phyloP scores from a whole-genome alignment of 2,888 invertebrate genomes.

The Pachymerium ferrugineum region DNA sequence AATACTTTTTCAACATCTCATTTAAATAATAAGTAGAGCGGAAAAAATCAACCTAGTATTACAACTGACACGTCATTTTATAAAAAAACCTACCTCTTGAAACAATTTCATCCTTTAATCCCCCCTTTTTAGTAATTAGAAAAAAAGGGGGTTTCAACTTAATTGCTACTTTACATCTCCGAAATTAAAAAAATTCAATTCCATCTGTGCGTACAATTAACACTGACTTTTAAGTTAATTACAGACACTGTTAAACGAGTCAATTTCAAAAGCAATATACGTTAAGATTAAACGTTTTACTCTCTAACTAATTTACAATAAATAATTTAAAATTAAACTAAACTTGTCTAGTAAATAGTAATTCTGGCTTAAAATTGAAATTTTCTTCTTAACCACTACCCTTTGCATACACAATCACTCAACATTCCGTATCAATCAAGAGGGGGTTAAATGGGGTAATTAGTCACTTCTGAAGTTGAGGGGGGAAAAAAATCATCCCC shows the following conservation, averaged over 20 bases:
- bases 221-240: background rate
- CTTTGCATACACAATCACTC: background rate
- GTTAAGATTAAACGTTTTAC: no score
- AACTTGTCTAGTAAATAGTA: no score
- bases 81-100: no score
- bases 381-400: background rate
- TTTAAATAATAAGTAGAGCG: no score
- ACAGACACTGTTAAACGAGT: background rate
- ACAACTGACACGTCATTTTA: no score
- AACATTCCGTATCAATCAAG: background rate
- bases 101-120: no score
- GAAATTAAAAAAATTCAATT: background rate
- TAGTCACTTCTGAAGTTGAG: background rate
- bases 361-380: background rate
- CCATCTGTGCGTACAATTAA: background rate
- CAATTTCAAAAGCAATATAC: background rate
- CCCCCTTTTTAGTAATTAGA: no score
- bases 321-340: background rate
- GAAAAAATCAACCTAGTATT: no score
- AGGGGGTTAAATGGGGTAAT: slow-evolving; percentile 7
- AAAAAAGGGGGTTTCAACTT: background rate
- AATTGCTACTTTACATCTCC: background rate
- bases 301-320: background rate
- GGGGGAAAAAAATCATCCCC: background rate
- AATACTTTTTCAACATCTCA: background rate